Evolutionary conservation across 1,140 invertebrate species (phyloP).

Genomic region (Drosophila pallidifrons): DNA sequence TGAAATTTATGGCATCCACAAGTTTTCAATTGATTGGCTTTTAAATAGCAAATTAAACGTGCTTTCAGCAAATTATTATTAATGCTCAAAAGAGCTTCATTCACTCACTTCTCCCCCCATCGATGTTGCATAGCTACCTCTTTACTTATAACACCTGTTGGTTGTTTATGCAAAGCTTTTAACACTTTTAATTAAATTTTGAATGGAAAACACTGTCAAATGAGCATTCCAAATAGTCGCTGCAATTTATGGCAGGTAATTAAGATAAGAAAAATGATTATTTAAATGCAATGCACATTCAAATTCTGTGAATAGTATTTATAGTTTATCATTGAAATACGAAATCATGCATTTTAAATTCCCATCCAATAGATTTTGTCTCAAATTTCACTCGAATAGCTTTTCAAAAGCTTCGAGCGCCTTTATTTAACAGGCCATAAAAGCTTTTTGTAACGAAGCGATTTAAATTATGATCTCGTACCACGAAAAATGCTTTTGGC

Average conservation of each 20-base stretch:
- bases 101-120: not conserved
- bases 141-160: constrained; percentile 46
- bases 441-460: constrained; percentile 34
- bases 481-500: constrained; percentile 7
- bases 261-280: constrained; percentile 59
- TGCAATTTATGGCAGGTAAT: constrained; percentile 57
- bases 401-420: constrained; percentile 25
- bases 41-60: constrained; percentile 62
- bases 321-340: not conserved
- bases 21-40: constrained; percentile 74
- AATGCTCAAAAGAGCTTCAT: constrained; percentile 47
- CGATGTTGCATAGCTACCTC: not conserved
- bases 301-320: not conserved
- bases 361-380: not conserved
- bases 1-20: constrained; percentile 73
- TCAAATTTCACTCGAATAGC: not conserved
- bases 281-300: constrained; percentile 23
- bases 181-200: constrained; percentile 66
- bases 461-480: constrained; percentile 34
- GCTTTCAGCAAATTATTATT: constrained; percentile 62
- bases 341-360: not conserved
- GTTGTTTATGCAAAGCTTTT: constrained; percentile 68
- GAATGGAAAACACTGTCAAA: constrained; percentile 48
- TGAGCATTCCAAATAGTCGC: constrained; percentile 5
- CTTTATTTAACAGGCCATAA: constrained; percentile 3